A percentile compares a stretch with the other conserved stretches of the same genome.
Evolutionary conservation across 1,140 invertebrate species (phyloP).

Genomic region (Araneus ventricosus): DNA sequence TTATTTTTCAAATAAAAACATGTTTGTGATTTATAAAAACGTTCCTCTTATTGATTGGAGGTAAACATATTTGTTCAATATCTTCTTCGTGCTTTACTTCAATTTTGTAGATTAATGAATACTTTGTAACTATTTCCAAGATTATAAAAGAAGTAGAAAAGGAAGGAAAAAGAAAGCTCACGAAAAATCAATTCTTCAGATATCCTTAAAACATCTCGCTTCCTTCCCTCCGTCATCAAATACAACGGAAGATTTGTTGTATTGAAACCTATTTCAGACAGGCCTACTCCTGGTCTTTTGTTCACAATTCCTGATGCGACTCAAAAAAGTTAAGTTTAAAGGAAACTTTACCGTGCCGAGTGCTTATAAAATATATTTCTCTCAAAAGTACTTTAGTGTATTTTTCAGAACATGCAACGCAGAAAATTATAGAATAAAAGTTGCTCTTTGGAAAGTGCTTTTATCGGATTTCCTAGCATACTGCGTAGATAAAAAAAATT

Average conservation of each 20-base stretch:
- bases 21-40: too few species aligned
- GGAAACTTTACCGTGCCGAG: not conserved
- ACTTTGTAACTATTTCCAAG: not conserved
- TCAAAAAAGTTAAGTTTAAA: conserved; percentile 36
- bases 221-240: not conserved
- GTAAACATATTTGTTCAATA: too few species aligned
- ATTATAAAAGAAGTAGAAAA: not conserved
- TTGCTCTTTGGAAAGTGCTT: conserved; percentile 37
- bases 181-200: not conserved
- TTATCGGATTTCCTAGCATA: conserved; percentile 44
- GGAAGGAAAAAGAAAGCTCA: not conserved
- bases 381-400: not conserved
- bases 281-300: not conserved
- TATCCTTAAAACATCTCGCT: not conserved
- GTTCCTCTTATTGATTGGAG: too few species aligned
- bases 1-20: too few species aligned
- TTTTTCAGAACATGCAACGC: conserved; percentile 19
- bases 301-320: not conserved
- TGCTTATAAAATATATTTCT: conserved; percentile 48
- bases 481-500: conserved; percentile 10
- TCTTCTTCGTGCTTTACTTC: too few species aligned
- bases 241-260: conserved; percentile 3
- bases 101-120: not conserved
- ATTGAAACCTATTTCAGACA: conserved; percentile 24
- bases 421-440: conserved; percentile 48